Conservation (phyloP, 1,140 invertebrate genomes). For the Rhyacophila brunnea region DNA sequence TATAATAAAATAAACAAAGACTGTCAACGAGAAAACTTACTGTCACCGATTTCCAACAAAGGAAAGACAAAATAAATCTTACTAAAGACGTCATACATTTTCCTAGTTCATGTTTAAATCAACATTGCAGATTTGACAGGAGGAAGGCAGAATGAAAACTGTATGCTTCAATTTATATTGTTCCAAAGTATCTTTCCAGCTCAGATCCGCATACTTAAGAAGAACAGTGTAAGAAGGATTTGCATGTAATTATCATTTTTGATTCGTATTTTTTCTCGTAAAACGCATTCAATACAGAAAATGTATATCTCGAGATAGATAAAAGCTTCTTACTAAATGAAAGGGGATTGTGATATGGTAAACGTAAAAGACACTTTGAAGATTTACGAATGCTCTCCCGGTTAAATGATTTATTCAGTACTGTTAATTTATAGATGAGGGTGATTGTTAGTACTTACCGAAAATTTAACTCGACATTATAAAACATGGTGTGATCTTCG, state of each 20-base stretch:
- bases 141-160: conserved; percentile 14
- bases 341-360: conserved; percentile 8
- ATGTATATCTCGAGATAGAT: conserved; percentile 7
- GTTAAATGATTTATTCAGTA: conserved; percentile 30
- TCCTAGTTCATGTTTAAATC: conserved; percentile 36
- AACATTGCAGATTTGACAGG: conserved; percentile 33
- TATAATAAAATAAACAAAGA: too few relatives aligned
- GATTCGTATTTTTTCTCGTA: conserved; percentile 32
- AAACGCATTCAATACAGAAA: conserved; percentile 11
- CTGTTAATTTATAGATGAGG: conserved; percentile 27
- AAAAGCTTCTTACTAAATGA: conserved; percentile 10
- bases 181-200: conserved; percentile 7
- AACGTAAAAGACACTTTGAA: conserved; percentile 27
- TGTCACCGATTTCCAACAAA: background rate
- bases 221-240: conserved; percentile 24
- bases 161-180: conserved; percentile 33
- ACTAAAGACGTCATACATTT: conserved; percentile 33
- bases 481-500: too few relatives aligned
- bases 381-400: conserved; percentile 23
- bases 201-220: background rate
- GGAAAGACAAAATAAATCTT: conserved; percentile 28
- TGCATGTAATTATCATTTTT: conserved; percentile 37
- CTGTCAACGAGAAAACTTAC: background rate
- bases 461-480: too few relatives aligned
- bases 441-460: conserved; percentile 6